phyloP scores from a whole-genome alignment of 2,888 invertebrate species.

The Meloe dianella region DNA sequence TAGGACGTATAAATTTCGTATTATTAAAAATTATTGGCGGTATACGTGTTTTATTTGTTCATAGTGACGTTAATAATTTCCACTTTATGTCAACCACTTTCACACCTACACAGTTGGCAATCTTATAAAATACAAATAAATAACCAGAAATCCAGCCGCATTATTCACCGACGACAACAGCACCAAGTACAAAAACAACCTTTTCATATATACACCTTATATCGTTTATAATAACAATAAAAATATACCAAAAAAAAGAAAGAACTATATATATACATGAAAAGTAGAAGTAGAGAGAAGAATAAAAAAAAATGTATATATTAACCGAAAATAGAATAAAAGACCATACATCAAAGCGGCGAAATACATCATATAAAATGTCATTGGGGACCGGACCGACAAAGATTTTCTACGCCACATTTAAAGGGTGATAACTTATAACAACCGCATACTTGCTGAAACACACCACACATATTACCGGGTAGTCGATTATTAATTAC shows the following conservation, averaged over 20 bases:
- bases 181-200: conserved; percentile 43
- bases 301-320: conserved; percentile 29
- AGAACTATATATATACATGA: background rate
- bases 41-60: conserved; percentile 33
- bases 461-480: conserved; percentile 25
- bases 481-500: conserved; percentile 16
- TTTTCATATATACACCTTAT: conserved; percentile 34
- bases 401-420: conserved; percentile 36
- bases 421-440: conserved; percentile 38
- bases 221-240: background rate
- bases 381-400: conserved; percentile 36
- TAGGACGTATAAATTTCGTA: conserved; percentile 29
- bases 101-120: conserved; percentile 45
- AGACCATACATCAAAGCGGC: conserved; percentile 38
- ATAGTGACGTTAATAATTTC: conserved; percentile 37
- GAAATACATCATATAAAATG: conserved; percentile 41
- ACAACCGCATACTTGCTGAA: conserved; percentile 30
- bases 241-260: background rate
- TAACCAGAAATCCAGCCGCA: conserved; percentile 44
- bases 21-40: conserved; percentile 33
- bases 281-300: background rate
- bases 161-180: conserved; percentile 45
- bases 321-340: conserved; percentile 40
- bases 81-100: conserved; percentile 43
- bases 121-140: conserved; percentile 42